phyloP scores from a whole-genome alignment of 2,888 invertebrate genomes.

The Parelbella ahira region DNA sequence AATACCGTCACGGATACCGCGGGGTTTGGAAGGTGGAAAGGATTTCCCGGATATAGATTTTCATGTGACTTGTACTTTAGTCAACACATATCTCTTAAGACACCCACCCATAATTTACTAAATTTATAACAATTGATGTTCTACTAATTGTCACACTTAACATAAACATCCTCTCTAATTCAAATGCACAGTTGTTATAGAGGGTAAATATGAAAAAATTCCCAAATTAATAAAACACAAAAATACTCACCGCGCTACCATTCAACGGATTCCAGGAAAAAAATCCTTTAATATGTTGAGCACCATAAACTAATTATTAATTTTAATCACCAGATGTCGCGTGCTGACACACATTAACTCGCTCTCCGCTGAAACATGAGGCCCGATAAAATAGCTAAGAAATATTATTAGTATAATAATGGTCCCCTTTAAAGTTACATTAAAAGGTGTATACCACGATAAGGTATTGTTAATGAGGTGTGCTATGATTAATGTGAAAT shows the following conservation, averaged over 20 bases:
- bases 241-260: not conserved
- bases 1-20: no score
- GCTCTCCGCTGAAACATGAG: slow-evolving; percentile 61
- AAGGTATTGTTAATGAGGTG: slow-evolving; percentile 69
- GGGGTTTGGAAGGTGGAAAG: no score
- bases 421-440: slow-evolving; percentile 67
- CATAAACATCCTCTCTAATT: no score
- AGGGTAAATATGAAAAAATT: no score
- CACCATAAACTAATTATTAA: slow-evolving; percentile 52
- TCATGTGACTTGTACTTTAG: no score
- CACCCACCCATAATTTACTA: no score
- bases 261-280: slow-evolving; percentile 1
- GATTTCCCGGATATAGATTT: no score
- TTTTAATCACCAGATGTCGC: slow-evolving; percentile 70
- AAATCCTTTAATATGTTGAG: slow-evolving; percentile 17
- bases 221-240: slow-evolving; percentile 1
- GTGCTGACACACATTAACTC: slow-evolving; percentile 71
- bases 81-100: no score
- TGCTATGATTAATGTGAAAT: slow-evolving; percentile 52
- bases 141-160: no score
- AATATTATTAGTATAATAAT: slow-evolving; percentile 43
- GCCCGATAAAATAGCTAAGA: slow-evolving; percentile 60
- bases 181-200: no score
- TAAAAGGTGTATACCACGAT: slow-evolving; percentile 64
- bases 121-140: no score